Base-by-base conservation (phyloP, 2,113 vertebrate species). In the Paralichthys olivaceus region DNA sequence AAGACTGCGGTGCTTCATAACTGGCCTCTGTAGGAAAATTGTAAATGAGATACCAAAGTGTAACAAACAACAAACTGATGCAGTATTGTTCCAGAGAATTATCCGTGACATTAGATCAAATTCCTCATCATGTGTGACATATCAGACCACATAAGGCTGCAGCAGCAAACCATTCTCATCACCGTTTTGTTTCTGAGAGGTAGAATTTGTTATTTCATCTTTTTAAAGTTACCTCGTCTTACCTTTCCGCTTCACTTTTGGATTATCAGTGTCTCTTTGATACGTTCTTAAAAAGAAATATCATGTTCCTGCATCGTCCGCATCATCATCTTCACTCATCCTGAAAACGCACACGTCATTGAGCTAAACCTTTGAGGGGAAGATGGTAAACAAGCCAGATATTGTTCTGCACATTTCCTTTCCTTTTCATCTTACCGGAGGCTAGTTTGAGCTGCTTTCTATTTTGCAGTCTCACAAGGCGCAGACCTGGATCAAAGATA, bases 401-500 rank as follows among this genome's bases (percentile, higher is more conserved):
- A 60, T 67, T 75, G 77, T 59, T 80, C 54, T 25, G 63, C 76
- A 43, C 40, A 56, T 51, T 72, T 75, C 37, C n/a, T 72, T 75
- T 45, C n/a, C 20, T 20, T 66, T 40, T 54, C 34, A 34, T 81
- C 37, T 69, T 29, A 69, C 69, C 54, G 5, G 47, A 74, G 58
- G 77, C 68, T 9, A 62, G 25, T 29, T 72, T 71, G 28, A 82
- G 55, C 80, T 34, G 63, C 68, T 69, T 84, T 69, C 61, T 26
- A 65, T 85, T 60, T 81, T 56, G 62, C 67, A 40, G 53, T 51
- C 76, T 72, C 15, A 51, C 63, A 62, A 69, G 56, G 61, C 59
- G 43, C 23, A 61, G 64, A 67, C 70, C 62, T 64, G 76, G 84
- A 91, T 91, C 81, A 89, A 72, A 91, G 78, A 85, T 83, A 81